These are phyloP conservation scores for Austrofundulus limnaeus DNA, from an alignment of 2,113 vertebrate genomes.

Conservation along the genomic window DNA sequence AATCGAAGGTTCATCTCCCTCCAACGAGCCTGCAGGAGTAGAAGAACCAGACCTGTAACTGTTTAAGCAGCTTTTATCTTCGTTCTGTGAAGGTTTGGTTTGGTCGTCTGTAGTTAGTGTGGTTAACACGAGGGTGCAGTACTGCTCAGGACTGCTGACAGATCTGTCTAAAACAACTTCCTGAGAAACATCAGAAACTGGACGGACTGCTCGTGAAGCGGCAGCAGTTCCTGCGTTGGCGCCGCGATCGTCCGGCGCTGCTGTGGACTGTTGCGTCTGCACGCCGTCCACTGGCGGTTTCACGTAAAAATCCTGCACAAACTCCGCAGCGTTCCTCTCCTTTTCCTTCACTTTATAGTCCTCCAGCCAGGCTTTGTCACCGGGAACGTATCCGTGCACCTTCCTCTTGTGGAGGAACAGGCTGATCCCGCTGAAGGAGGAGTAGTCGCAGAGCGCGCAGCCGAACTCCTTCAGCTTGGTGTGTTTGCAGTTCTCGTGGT, in stretches of 20 bases:
- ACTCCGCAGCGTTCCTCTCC: slow-evolving; percentile 72
- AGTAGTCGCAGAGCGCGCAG: slow-evolving; percentile 90
- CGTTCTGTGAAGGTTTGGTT: slow-evolving; percentile 1
- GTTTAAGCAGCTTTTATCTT: slow-evolving; percentile 17
- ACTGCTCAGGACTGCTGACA: slow-evolving; percentile 51
- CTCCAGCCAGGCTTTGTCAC: slow-evolving; percentile 90
- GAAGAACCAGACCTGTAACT: not conserved
- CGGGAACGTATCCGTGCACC: slow-evolving; percentile 88
- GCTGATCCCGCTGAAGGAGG: slow-evolving; percentile 91
- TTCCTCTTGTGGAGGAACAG: slow-evolving; percentile 98
- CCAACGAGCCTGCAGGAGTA: slow-evolving; percentile 23
- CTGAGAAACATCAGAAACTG: slow-evolving; percentile 24
- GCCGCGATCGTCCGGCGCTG: not conserved
- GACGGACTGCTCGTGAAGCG: slow-evolving; percentile 6
- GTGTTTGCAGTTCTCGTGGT: slow-evolving; percentile 96
- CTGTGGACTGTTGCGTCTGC: slow-evolving; percentile 12
- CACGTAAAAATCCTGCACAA: slow-evolving; percentile 57
- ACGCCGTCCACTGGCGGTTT: slow-evolving; percentile 9
- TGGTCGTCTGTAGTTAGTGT: slow-evolving; percentile 55
- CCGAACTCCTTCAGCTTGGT: slow-evolving; percentile 88
- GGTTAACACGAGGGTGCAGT: slow-evolving; percentile 71
- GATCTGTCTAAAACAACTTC: slow-evolving; percentile 26
- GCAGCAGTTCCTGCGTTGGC: not conserved
- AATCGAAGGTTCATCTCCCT: slow-evolving; percentile 38
- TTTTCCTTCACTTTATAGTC: slow-evolving; percentile 84